A percentile compares a stretch with the other conserved stretches of the same genome.
Conservation (phyloP, 1,140 invertebrate species). For the Drosophila murphyi region DNA sequence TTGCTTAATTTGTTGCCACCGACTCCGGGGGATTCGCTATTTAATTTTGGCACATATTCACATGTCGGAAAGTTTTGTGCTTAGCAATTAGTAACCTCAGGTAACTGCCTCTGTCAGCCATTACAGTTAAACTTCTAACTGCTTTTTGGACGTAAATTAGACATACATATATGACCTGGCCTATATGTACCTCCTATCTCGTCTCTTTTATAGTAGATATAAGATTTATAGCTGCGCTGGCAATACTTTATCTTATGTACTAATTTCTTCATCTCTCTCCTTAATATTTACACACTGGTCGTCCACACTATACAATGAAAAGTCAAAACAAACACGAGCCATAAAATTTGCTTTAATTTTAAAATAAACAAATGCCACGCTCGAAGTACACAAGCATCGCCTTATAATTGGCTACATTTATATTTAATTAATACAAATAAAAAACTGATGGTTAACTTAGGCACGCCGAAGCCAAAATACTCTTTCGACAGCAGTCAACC, state of each 20-base stretch:
- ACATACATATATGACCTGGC: not conserved
- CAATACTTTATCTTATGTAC: not conserved
- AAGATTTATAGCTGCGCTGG: slow-evolving; percentile 31
- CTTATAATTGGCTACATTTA: no score
- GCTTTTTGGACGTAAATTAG: slow-evolving; percentile 7
- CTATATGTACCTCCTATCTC: slow-evolving; percentile 5
- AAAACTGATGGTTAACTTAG: no score
- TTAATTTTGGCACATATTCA: slow-evolving; percentile 55
- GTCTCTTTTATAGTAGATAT: slow-evolving; percentile 22
- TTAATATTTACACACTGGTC: not conserved
- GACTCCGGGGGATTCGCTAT: slow-evolving; percentile 15
- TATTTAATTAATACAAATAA: no score
- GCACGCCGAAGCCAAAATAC: no score
- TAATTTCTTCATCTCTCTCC: not conserved
- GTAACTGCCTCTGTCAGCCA: slow-evolving; percentile 30
- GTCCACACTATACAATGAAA: not conserved
- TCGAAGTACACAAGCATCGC: no score
- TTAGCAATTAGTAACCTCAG: slow-evolving; percentile 45
- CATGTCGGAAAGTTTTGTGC: slow-evolving; percentile 47
- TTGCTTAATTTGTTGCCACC: slow-evolving; percentile 57
- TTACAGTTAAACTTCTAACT: slow-evolving; percentile 32
- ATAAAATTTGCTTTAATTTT: no score
- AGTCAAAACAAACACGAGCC: no score
- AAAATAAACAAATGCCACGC: no score
- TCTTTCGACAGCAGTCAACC: no score